Evolutionary conservation across 2,888 invertebrate species (phyloP).

Genomic region (Folsomia candida): DNA sequence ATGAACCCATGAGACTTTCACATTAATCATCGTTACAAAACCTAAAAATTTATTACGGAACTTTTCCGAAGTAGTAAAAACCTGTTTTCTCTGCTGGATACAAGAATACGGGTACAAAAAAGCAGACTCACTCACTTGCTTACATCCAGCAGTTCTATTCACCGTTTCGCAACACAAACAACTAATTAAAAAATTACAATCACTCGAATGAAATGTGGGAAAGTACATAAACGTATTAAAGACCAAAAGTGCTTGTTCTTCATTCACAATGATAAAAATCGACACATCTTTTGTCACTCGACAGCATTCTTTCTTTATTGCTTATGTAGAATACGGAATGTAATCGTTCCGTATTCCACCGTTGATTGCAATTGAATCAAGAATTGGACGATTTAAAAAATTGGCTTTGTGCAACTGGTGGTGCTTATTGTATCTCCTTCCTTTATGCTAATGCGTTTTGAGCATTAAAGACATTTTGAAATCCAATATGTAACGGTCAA

Average conservation of each 20-base stretch:
- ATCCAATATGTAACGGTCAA: neutral
- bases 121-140: neutral
- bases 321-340: neutral
- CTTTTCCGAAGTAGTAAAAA: neutral
- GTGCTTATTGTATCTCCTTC: neutral
- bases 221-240: constrained; percentile 3
- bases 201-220: constrained; percentile 3
- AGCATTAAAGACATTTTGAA: neutral
- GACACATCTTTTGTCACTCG: neutral
- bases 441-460: neutral
- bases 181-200: constrained; percentile 2
- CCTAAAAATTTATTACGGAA: constrained; percentile 10
- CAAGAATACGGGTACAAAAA: neutral
- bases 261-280: neutral
- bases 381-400: neutral
- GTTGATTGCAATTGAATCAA: neutral
- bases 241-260: neutral
- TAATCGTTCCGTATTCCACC: no score
- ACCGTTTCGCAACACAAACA: constrained; percentile 7
- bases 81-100: neutral
- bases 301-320: neutral
- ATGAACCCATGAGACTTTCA: neutral
- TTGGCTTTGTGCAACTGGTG: neutral
- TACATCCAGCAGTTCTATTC: constrained; percentile 4
- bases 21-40: constrained; percentile 9